Percentiles rank a stretch among this genome's conserved stretches.
These are phyloP conservation scores for Nyctalus aviator DNA, from an alignment of 2,797 vertebrate genomes.

Conservation along the genomic window DNA sequence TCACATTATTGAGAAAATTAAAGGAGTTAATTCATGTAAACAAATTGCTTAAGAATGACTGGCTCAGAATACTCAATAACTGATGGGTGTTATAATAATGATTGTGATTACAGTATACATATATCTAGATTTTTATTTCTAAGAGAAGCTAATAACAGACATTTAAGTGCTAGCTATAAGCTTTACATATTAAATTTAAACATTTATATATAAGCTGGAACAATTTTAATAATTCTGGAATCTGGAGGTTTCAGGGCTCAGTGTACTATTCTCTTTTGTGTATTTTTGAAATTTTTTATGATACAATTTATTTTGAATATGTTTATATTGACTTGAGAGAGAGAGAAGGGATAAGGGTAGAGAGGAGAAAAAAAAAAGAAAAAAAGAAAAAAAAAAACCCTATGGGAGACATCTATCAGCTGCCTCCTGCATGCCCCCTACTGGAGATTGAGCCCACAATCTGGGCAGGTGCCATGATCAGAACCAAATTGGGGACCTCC, in stretches of 20 bases:
- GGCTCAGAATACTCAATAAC: neutral
- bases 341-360: neutral
- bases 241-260: neutral
- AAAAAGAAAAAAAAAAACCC: no score
- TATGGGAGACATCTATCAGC: neutral
- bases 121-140: neutral
- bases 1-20: neutral
- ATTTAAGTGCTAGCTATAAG: slow-evolving; percentile 21
- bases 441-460: neutral
- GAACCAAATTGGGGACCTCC: neutral
- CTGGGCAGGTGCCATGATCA: neutral
- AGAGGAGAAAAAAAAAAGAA: neutral
- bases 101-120: neutral
- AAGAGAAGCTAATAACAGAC: neutral
- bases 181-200: neutral
- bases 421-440: neutral
- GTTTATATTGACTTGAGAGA: neutral
- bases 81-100: neutral
- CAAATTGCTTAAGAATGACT: neutral
- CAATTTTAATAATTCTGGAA: slow-evolving; percentile 14
- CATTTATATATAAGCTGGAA: slow-evolving; percentile 17
- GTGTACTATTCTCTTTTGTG: neutral
- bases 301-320: neutral
- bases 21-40: neutral
- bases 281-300: slow-evolving; percentile 1